Evolutionary conservation across 2,888 invertebrate genomes (phyloP).

Genomic region (Glaucopsyche alexis): DNA sequence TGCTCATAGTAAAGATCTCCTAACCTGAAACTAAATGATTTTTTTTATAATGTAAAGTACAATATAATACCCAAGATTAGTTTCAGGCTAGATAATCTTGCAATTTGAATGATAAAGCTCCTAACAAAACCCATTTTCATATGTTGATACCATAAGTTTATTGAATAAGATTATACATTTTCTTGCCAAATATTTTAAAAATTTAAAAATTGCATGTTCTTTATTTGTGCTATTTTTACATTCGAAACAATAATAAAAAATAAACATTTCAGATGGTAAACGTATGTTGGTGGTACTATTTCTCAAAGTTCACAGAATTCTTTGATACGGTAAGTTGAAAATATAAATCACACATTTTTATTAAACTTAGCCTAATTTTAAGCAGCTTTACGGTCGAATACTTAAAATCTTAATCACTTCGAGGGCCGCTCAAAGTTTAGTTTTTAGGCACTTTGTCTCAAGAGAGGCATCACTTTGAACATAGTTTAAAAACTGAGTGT

Average conservation of each 20-base stretch:
- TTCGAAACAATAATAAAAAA: constrained; percentile 10
- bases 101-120: background rate
- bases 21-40: background rate
- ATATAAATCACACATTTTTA: background rate
- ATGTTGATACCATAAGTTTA: background rate
- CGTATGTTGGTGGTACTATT: constrained; percentile 97
- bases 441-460: too few species aligned
- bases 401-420: too few species aligned
- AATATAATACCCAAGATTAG: background rate
- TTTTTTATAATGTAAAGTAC: too few species aligned
- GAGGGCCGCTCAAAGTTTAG: too few species aligned
- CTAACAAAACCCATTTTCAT: background rate
- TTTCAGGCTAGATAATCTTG: background rate
- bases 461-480: too few species aligned
- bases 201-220: background rate
- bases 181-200: background rate
- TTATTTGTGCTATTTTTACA: background rate
- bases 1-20: background rate
- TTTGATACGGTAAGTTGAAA: constrained; percentile 91
- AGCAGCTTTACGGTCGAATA: too few species aligned
- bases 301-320: constrained; percentile 97
- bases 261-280: constrained; percentile 89
- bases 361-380: too few species aligned
- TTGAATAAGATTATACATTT: background rate
- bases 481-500: background rate